These are phyloP conservation scores for Dipodomys spectabilis DNA, from an alignment of 2,113 vertebrate species.

Conservation along the genomic window DNA sequence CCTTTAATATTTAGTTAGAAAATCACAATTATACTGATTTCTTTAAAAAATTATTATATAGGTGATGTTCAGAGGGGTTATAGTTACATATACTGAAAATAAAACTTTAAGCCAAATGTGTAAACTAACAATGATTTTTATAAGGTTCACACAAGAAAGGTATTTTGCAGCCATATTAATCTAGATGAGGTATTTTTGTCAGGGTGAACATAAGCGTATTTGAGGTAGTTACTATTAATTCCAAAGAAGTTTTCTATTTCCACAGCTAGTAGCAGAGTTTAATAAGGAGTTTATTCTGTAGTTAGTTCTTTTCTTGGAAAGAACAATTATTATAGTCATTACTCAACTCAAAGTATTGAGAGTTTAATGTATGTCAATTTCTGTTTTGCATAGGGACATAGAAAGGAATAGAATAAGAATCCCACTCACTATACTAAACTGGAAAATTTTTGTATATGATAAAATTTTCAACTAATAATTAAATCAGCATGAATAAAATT, in stretches of 20 bases:
- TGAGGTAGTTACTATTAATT: not conserved
- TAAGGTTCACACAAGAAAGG: slow-evolving; percentile 24
- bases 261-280: not conserved
- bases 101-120: not conserved
- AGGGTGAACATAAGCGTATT: not conserved
- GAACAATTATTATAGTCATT: not conserved
- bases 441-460: not conserved
- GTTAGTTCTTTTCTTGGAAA: slow-evolving; percentile 30
- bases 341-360: not conserved
- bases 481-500: slow-evolving; percentile 22
- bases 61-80: too few relatives aligned
- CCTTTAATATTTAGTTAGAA: slow-evolving; percentile 49
- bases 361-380: not conserved
- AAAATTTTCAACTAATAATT: slow-evolving; percentile 35
- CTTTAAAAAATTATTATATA: too few relatives aligned
- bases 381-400: not conserved
- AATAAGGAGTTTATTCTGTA: not conserved
- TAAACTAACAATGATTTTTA: slow-evolving; percentile 24
- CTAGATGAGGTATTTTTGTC: not conserved
- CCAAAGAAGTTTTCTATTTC: not conserved
- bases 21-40: slow-evolving; percentile 4
- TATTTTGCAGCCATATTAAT: not conserved
- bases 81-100: too few relatives aligned
- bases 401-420: not conserved
- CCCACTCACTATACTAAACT: not conserved